Conservation (phyloP, 1,140 invertebrate genomes). For the Pseudachorutes palmiensis region DNA sequence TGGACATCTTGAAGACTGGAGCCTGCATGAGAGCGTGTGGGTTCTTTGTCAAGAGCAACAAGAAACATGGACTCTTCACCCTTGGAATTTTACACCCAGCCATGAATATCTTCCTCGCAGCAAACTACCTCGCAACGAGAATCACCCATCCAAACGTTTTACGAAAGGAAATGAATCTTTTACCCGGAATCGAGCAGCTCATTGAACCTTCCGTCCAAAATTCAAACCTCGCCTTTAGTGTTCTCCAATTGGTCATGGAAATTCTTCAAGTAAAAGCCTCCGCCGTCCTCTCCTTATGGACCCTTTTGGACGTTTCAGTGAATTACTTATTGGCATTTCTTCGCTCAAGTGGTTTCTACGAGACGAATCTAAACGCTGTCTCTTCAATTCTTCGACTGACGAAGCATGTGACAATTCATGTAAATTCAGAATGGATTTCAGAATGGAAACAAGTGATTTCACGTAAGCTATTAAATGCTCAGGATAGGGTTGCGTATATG, state of each 20-base stretch:
- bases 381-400: slow-evolving; percentile 38
- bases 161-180: slow-evolving; percentile 47
- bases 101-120: slow-evolving; percentile 49
- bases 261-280: slow-evolving; percentile 46
- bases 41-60: slow-evolving; percentile 37
- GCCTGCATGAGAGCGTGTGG: slow-evolving; percentile 42
- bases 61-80: slow-evolving; percentile 41
- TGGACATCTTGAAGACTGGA: slow-evolving; percentile 45
- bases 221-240: slow-evolving; percentile 24
- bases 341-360: slow-evolving; percentile 47
- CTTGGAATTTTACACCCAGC: slow-evolving; percentile 46
- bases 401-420: slow-evolving; percentile 32
- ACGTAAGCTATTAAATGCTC: too few species aligned
- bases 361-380: slow-evolving; percentile 47
- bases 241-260: slow-evolving; percentile 47
- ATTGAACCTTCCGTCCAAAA: slow-evolving; percentile 29
- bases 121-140: slow-evolving; percentile 50
- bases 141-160: slow-evolving; percentile 49
- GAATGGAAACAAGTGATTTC: slow-evolving; percentile 38
- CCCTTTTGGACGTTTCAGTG: slow-evolving; percentile 46
- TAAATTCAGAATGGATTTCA: slow-evolving; percentile 29
- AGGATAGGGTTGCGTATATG: too few species aligned
- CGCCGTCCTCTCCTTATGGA: slow-evolving; percentile 46
- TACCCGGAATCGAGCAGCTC: slow-evolving; percentile 42
- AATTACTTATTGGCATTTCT: slow-evolving; percentile 47